Evolutionary conservation across 1,140 invertebrate genomes (phyloP), one percentile per base, ranked within the genome.

Genomic region (Listronotus oregonensis): DNA sequence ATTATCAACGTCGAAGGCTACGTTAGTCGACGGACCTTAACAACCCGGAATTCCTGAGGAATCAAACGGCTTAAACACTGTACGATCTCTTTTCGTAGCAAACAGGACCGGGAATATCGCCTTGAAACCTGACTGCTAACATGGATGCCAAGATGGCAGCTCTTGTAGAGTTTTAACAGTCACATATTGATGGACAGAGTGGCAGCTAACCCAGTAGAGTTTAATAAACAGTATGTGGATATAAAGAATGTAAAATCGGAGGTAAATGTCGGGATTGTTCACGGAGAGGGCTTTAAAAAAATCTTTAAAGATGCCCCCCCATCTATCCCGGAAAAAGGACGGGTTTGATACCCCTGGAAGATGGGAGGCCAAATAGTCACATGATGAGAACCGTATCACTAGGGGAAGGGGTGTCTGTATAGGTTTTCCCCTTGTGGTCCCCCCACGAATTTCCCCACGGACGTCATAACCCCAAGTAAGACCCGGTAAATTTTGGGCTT

Each of bases 401-500:
- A 89, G 42, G 89, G 89, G 71, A 91, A 91, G 31, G 90, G 44
- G 87, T 93, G 68, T 92, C 87, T 42, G 76, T 98, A 9, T 88
- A 96, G 63, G 89, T 89, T 6, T 86, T 97, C 69, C 93, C 94
- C 0, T 80, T 98, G 47, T 96, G 90, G 87, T 93, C 92, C 79
- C 86, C 88, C 15, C n/a, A 87, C 86, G 57, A 95, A 94, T 76
- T 90, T 91, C 60, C 96, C 97, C 3, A 84, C 96, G 49, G 89
- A 88, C 14, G 94, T 94, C 34, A 96, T 99, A 75, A 93, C 96
- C 73, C 93, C 95, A 6, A 91, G 93, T 67, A 85, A 94, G 11
- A 85, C 90, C 74, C 96, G 97, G 97, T 21, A 87, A 97, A 75
- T 99, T 97, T 80, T 99, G 96, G 96, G 92, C 96, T 27, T 98